Percentiles rank a stretch among this genome's conserved stretches.
Conservation (phyloP, 2,113 vertebrate species). For the Anarhynchus alexandrinus region DNA sequence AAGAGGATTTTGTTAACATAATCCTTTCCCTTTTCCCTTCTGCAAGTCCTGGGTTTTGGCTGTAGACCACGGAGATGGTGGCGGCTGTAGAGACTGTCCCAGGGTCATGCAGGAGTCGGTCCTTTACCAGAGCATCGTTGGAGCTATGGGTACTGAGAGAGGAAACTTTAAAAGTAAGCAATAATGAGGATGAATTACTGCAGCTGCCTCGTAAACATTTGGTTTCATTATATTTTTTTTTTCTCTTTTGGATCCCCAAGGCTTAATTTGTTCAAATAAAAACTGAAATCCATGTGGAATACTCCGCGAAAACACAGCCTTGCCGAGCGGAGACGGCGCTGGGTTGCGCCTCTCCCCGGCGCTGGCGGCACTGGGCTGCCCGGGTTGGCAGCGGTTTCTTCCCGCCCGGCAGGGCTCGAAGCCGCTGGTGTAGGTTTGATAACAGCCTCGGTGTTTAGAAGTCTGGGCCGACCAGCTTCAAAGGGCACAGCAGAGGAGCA, state of each 20-base stretch:
- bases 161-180: background rate
- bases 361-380: background rate
- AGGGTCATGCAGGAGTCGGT: background rate
- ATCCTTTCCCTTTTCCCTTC: background rate
- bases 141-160: background rate
- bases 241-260: background rate
- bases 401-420: background rate
- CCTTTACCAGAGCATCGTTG: background rate
- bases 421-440: background rate
- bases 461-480: background rate
- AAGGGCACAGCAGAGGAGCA: background rate
- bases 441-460: background rate
- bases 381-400: background rate
- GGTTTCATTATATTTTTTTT: background rate
- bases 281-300: background rate
- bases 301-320: background rate
- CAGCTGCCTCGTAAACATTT: conserved; percentile 24
- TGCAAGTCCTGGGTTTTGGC: background rate
- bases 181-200: background rate
- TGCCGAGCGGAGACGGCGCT: background rate
- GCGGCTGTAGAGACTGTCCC: background rate
- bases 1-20: background rate
- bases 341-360: background rate
- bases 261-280: conserved; percentile 54
- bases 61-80: background rate